Base-by-base conservation (phyloP, 64 coral and sea anemone species). In the Pachyseris speciosa region DNA sequence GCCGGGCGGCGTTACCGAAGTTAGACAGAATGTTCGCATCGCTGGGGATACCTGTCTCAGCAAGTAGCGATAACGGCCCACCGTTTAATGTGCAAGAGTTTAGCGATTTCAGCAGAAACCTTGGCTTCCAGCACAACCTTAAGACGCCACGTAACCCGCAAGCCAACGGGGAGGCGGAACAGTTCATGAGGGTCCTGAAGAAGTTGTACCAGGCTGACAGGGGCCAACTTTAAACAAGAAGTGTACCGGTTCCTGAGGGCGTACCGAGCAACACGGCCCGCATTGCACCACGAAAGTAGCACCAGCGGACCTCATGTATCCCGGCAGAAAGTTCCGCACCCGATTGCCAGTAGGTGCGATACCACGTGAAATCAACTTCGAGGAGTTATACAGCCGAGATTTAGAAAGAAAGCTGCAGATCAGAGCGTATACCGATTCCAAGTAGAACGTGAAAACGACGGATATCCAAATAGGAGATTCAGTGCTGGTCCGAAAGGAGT, bases 171-270 rank as follows among this genome's bases (percentile, higher is more conserved):
- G 55, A 84, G 57, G 80, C 80, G 64, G 80, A 64, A n/a, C 80
- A 84, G 28, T 84, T 84, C 51, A 64, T 84, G 80, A 84, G 64
- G 34, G 64, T 86, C 68, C 15, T 69, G 19, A 86, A 86, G 84
- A 86, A 67, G 64, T 12, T 70, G 33, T 86, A 71, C 37, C 65
- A 86, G 13, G 39, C 17, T 85, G 33, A 67, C 59, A 13, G 83
- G 39, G 19, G 29, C 9, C 58, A 67, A 20, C 44, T 47, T 47
- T 11, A 47, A 47, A 47, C 44, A 47, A 47, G 73, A 78, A 40
- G 52, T 89, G 24, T 89, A 78, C 42, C 32, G 74, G 47, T 90
- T 90, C 43, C 43, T 90, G 29, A 37, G 59, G 2, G 75, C 59
- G 39, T 90, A 90, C 75, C 31, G 39, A 33, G 88, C 75, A 5